A percentile compares a stretch with the other conserved stretches of the same genome.
These are phyloP conservation scores for Coleophora deauratella DNA, from an alignment of 2,888 invertebrate species.

Conservation along the genomic window DNA sequence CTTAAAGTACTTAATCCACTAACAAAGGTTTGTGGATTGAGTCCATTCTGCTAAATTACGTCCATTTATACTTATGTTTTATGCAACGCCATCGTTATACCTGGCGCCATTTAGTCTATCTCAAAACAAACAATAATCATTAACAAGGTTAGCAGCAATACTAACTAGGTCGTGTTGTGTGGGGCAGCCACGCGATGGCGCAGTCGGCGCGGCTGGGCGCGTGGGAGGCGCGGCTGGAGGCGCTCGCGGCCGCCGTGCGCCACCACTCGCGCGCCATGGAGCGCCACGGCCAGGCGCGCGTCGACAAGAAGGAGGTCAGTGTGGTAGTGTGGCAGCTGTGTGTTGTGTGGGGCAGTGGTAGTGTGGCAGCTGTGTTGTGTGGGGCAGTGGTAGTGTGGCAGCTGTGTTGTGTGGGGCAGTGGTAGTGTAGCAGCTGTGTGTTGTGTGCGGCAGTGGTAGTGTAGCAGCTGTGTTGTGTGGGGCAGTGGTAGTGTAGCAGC, in stretches of 20 bases:
- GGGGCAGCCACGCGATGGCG: slow-evolving; percentile 85
- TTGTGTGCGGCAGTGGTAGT: not conserved
- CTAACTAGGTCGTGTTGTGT: not conserved
- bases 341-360: not conserved
- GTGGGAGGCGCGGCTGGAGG: slow-evolving; percentile 92
- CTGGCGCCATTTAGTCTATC: no score
- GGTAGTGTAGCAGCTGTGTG: not conserved
- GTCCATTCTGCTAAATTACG: no score
- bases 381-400: no score
- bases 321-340: no score
- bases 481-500: no score
- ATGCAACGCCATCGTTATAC: no score
- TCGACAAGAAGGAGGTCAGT: slow-evolving; percentile 79
- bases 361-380: not conserved
- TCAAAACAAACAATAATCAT: no score
- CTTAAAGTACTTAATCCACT: no score
- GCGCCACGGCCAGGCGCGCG: slow-evolving; percentile 79
- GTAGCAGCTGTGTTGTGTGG: not conserved
- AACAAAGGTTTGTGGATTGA: no score
- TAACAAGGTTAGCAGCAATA: no score
- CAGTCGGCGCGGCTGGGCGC: slow-evolving; percentile 95
- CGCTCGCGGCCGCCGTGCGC: slow-evolving; percentile 88
- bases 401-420: not conserved
- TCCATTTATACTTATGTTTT: no score
- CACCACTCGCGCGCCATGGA: slow-evolving; percentile 86